Evolutionary conservation across 2,113 vertebrate species (phyloP), one percentile per base, ranked within the genome.

Genomic region (Larimichthys crocea): DNA sequence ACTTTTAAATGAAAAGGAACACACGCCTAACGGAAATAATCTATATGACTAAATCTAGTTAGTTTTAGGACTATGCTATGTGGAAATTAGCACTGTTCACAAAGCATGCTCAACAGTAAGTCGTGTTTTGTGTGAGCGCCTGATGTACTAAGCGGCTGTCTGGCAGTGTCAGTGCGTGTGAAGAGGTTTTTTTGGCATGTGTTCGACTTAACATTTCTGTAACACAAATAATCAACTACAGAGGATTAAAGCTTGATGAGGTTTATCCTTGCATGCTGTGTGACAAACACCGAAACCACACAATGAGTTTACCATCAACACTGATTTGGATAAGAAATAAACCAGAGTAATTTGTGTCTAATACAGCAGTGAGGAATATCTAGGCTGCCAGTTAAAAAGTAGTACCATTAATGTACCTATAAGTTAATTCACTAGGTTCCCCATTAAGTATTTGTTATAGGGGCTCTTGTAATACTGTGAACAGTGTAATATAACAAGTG

Each of bases 81-180:
- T 71, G 24, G 60, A 61, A 79, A 69, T 63, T 49, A 78, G 65
- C 63, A 83, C 72, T 66, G 55, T 74, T 89, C 61, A 86, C 67
- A 17, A 64, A 80, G 82, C 88, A 88, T 88, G 87, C 87, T 44
- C 42, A 63, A 82, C 49, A 80, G 74, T 35, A 22, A 48, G 42
- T 26, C 35, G 24, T 67, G 63, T 76, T 67, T 24, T 35, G 24
- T 67, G 19, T 14, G 20, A 63, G 68, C 14, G 44, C 44, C 60
- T 40, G 56, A 64, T 64, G 75, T 48, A 72, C 72, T 44, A 64
- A 64, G 83, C 71, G 82, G 78, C 88, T 86, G 74, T 89, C 83
- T 77, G 93, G 91, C 87, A 94, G 89, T 89, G 86, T 86, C 68
- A 85, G 87, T 83, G 78, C 75, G 74, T 74, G 78, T 75, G 42